Base-by-base conservation (phyloP, 2,888 invertebrate species). In the Seladonia tumulorum region DNA sequence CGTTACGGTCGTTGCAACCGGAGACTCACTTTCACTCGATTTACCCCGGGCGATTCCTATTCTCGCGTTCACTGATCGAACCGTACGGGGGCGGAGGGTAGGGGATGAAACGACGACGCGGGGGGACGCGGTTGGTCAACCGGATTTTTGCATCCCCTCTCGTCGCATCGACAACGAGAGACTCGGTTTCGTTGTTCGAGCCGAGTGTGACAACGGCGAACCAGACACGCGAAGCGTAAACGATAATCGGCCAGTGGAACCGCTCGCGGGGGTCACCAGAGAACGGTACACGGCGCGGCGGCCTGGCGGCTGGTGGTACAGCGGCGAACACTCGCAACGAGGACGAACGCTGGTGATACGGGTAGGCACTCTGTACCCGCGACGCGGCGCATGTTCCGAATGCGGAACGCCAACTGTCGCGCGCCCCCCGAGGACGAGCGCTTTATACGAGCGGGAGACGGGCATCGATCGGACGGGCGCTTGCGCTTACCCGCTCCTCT, bases 391-490 rank as follows among this genome's bases (percentile, higher is more conserved):
- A 93, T 93, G 93, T 93, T 93, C 93, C 93, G 91, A 91, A 91
- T 92, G 93, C 93, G 92, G 92, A 93, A 93, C 94, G 93, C 93
- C 92, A 93, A 95, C 94, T 94, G 94, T 93, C 94, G 93, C 93
- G 92, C 93, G 92, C 93, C 94, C 94, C 93, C 92, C 92, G 91
- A 91, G 92, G 92, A 91, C 92, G 92, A 91, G 93, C 93, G 94
- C 94, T 95, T 95, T 94, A 94, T 94, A 95, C 93, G 83, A 84
- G 92, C 92, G 93, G 91, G 89, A 91, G 93, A 93, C 92, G 92
- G 91, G 91, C 95, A 95, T 95, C 94, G 95, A 95, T 95, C 94
- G 93, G 92, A 88, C 91, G 88, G 89, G 95, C 95, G 95, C 95
- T 93, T 94, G 95, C 95, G 95, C 95, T 92, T 90, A 90, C 91